Evolutionary conservation across 2,888 invertebrate species (phyloP).

Genomic region (Tinea trinotella): DNA sequence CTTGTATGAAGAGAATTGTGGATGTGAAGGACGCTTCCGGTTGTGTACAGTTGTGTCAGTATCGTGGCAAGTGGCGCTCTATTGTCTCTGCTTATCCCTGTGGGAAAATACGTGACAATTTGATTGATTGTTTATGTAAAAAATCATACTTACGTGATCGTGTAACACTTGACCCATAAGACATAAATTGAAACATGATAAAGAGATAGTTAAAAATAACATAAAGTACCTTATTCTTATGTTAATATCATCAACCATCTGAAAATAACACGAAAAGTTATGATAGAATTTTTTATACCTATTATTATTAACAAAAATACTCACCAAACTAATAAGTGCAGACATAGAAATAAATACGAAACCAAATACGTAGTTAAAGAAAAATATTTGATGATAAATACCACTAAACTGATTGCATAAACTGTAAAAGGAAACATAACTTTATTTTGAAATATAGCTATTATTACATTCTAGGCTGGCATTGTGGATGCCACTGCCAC

Average conservation of each 20-base stretch:
- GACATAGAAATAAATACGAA: not conserved
- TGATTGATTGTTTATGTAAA: not conserved
- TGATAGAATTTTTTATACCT: not conserved
- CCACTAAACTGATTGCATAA: not conserved
- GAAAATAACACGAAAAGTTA: slow-evolving; percentile 16
- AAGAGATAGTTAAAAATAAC: slow-evolving; percentile 43
- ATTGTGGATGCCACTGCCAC: too few species aligned
- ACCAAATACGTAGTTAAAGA: not conserved
- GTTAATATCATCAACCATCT: slow-evolving; percentile 50
- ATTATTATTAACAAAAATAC: not conserved
- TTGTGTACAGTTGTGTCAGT: too few species aligned
- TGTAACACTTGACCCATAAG: slow-evolving; percentile 51
- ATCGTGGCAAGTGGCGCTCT: too few species aligned
- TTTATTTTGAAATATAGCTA: too few species aligned
- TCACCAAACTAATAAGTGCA: not conserved
- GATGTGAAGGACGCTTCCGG: too few species aligned
- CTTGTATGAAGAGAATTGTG: too few species aligned
- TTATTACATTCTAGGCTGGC: too few species aligned
- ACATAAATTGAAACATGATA: slow-evolving; percentile 48
- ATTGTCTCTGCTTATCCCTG: too few species aligned
- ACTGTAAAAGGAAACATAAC: too few species aligned
- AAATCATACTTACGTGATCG: slow-evolving; percentile 45
- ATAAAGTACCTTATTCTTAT: slow-evolving; percentile 49
- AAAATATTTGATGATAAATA: not conserved
- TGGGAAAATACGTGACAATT: too few species aligned